Conservation (phyloP, 2,888 invertebrate species). For the Eupsilia transversa region DNA sequence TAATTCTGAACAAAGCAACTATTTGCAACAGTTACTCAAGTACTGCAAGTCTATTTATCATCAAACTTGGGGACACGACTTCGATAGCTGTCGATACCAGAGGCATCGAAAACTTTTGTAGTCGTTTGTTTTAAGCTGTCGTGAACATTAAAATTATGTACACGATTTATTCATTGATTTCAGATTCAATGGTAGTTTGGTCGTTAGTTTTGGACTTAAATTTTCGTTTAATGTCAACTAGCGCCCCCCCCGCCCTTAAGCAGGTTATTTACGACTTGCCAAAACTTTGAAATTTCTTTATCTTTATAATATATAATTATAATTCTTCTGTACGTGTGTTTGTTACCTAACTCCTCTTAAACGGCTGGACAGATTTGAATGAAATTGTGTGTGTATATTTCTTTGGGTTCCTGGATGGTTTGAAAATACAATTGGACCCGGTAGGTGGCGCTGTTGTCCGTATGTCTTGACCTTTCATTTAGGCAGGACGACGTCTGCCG, state of each 20-base stretch:
- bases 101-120: slow-evolving; percentile 37
- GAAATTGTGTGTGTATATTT: no score
- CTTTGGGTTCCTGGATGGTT: no score
- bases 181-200: slow-evolving; percentile 5
- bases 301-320: no score
- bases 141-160: slow-evolving; percentile 35
- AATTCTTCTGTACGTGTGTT: no score
- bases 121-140: slow-evolving; percentile 49
- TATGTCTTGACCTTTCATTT: no score
- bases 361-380: no score
- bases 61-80: slow-evolving; percentile 50
- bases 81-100: slow-evolving; percentile 52
- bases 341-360: no score
- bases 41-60: slow-evolving; percentile 59
- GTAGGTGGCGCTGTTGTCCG: no score
- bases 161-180: slow-evolving; percentile 32
- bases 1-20: slow-evolving; percentile 56
- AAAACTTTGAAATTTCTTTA: not conserved
- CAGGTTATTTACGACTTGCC: not conserved
- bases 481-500: no score
- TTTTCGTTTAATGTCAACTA: not conserved
- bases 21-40: slow-evolving; percentile 53
- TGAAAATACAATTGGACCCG: no score
- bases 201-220: slow-evolving; percentile 5
- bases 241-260: not conserved